A percentile compares a stretch with the other conserved stretches of the same genome.
Evolutionary conservation across 2,797 vertebrate genomes (phyloP).

Genomic region (Rhinichthys osculus): DNA sequence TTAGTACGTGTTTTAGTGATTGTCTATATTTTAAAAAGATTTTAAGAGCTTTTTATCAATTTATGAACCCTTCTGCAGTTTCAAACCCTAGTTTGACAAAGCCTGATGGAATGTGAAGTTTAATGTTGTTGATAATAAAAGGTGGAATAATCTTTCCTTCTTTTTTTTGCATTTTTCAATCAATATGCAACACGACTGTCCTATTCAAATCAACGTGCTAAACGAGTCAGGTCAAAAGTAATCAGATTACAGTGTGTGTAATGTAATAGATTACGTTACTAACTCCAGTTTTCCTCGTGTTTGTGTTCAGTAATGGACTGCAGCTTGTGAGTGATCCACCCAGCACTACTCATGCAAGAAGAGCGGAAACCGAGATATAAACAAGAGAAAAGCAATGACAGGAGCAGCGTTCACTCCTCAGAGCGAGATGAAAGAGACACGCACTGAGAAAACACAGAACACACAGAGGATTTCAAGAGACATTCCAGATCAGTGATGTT

Average conservation of each 20-base stretch:
- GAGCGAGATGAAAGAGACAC: background rate
- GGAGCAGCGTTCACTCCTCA: background rate
- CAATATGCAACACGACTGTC: background rate
- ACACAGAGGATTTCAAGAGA: background rate
- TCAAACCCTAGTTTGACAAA: background rate
- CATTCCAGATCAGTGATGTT: conserved; percentile 6
- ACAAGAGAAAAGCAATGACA: background rate
- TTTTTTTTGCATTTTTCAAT: background rate
- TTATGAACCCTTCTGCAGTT: background rate
- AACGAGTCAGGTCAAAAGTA: background rate
- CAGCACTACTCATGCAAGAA: background rate
- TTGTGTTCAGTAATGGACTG: background rate
- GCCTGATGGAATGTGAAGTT: background rate
- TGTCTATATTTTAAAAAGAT: background rate
- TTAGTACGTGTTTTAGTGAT: background rate
- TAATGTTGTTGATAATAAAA: background rate
- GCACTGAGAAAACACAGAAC: conserved; percentile 2
- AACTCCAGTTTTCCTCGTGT: no score
- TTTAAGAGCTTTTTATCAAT: background rate
- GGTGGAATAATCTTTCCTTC: background rate
- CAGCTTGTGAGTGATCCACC: background rate
- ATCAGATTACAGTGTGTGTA: background rate
- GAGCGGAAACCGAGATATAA: conserved; percentile 3
- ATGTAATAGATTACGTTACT: background rate
- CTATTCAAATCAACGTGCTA: background rate